Evolutionary conservation across 2,797 vertebrate genomes (phyloP).

Genomic region (Hipposideros larvatus): DNA sequence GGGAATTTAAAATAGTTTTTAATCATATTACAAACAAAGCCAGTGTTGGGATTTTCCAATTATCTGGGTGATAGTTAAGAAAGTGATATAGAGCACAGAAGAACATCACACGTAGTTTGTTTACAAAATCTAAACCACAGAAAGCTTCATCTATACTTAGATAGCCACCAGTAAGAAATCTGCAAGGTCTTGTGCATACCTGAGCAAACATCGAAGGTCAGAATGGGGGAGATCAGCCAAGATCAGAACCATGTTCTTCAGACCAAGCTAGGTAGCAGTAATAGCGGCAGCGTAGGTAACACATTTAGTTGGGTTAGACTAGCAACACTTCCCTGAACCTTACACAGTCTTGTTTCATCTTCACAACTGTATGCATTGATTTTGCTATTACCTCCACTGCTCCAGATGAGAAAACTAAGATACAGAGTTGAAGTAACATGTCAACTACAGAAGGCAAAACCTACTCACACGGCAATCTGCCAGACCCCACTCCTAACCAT

Average conservation of each 20-base stretch:
- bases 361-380: neutral
- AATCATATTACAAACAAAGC: slow-evolving; percentile 45
- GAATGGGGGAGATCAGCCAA: neutral
- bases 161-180: neutral
- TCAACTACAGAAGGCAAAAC: neutral
- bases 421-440: neutral
- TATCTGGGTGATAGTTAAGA: neutral
- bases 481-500: neutral
- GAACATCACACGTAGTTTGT: neutral
- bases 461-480: neutral
- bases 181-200: neutral
- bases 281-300: neutral
- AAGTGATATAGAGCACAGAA: neutral
- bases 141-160: neutral
- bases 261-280: neutral
- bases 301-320: neutral
- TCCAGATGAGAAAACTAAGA: slow-evolving; percentile 14
- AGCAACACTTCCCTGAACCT: neutral
- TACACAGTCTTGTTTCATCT: neutral
- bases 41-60: neutral
- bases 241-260: neutral
- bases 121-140: slow-evolving; percentile 25
- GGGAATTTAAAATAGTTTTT: slow-evolving; percentile 26
- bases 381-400: neutral
- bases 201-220: slow-evolving; percentile 4